Evolutionary conservation across 2,797 vertebrate species (phyloP).

Genomic region (Enteromius afrohamiltoni): DNA sequence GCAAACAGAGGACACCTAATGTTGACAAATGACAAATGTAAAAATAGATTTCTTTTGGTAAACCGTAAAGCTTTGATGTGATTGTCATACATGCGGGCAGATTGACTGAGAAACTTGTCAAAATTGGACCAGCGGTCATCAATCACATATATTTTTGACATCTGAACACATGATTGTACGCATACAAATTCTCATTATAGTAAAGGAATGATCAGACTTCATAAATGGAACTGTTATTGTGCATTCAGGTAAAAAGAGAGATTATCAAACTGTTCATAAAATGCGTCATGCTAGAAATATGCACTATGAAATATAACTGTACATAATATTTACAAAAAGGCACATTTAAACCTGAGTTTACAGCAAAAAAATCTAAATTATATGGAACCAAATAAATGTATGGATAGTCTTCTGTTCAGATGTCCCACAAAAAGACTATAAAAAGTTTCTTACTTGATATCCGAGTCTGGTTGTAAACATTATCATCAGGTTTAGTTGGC

Average conservation of each 20-base stretch:
- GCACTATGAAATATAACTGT: conserved; percentile 48
- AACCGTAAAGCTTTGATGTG: neutral
- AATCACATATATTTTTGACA: neutral
- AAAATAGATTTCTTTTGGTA: neutral
- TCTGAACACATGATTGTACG: neutral
- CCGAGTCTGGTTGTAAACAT: neutral
- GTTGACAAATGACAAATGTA: conserved; percentile 22
- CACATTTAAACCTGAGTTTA: conserved; percentile 75
- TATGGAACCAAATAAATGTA: neutral
- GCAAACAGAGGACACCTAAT: conserved; percentile 9
- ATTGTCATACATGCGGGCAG: neutral
- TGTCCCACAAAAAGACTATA: neutral
- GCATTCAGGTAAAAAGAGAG: conserved; percentile 40
- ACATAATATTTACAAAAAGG: conserved; percentile 65
- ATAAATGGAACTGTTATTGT: conserved; percentile 14
- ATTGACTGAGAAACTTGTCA: neutral
- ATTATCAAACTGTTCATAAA: conserved; percentile 22
- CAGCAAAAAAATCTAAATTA: conserved; percentile 9
- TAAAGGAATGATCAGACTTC: neutral
- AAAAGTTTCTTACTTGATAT: neutral
- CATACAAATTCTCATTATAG: conserved; percentile 15
- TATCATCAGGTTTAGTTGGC: conserved; percentile 20
- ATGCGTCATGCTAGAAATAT: conserved; percentile 34
- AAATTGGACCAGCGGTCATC: neutral
- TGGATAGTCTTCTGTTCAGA: neutral